These are phyloP conservation scores for Xestoiulus laeticollis DNA, from an alignment of 2,888 invertebrate species.

Conservation along the genomic window DNA sequence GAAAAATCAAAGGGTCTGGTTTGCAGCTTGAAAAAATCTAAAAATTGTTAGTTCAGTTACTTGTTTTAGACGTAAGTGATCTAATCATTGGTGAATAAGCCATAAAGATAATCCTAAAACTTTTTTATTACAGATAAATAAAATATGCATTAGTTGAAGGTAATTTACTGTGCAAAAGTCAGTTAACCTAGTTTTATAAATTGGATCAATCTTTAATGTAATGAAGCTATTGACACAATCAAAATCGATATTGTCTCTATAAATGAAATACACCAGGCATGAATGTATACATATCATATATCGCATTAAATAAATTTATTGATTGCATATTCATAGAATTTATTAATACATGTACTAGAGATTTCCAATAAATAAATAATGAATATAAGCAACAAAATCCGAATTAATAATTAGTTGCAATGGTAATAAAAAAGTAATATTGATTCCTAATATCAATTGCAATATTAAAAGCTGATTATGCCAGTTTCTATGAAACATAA, in stretches of 20 bases:
- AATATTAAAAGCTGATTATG: no score
- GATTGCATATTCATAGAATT: no score
- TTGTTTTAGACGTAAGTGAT: neutral
- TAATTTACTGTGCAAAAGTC: neutral
- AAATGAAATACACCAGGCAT: neutral
- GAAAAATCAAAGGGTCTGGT: neutral
- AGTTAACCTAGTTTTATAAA: neutral
- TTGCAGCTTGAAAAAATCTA: neutral
- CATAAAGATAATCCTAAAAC: neutral
- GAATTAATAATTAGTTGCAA: no score
- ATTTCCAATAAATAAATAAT: no score
- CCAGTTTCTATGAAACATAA: no score
- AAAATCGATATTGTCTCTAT: neutral
- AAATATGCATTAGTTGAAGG: neutral
- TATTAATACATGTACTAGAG: no score
- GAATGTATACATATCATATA: neutral
- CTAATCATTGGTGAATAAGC: neutral
- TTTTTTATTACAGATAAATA: neutral
- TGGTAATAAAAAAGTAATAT: no score
- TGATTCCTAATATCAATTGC: no score
- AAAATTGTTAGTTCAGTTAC: neutral
- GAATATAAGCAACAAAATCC: no score
- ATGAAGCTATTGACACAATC: neutral
- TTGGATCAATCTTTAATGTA: neutral
- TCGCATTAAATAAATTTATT: neutral